These are phyloP conservation scores for Microcebus ravelobensis DNA, from an alignment of 2,113 vertebrate species.

Conservation along the genomic window DNA sequence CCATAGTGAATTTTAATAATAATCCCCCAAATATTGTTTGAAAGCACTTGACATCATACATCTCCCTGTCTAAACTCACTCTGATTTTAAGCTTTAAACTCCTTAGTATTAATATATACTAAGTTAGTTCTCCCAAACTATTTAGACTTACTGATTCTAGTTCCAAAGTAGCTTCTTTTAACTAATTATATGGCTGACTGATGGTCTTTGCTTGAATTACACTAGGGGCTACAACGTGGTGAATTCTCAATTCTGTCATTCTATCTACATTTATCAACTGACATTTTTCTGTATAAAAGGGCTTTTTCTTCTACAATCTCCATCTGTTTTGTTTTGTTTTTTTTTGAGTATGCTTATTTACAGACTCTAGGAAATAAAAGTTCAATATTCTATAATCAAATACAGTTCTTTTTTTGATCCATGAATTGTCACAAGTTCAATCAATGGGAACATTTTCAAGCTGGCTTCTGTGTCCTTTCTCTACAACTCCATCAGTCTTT, in stretches of 20 bases:
- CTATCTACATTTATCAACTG: neutral
- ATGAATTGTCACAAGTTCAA: neutral
- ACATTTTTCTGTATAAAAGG: neutral
- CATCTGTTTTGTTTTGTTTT: neutral
- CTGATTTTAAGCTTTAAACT: conserved; percentile 50
- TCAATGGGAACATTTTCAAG: neutral
- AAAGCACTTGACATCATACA: conserved; percentile 27
- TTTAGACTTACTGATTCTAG: neutral
- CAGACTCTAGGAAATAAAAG: neutral
- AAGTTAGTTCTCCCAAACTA: conserved; percentile 40
- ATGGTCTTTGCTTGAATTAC: neutral
- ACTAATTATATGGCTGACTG: neutral
- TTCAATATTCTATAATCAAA: conserved; percentile 15
- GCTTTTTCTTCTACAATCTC: neutral
- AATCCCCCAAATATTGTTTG: conserved; percentile 47
- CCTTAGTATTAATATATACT: neutral
- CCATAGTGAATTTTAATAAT: conserved; percentile 54
- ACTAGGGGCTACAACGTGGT: neutral
- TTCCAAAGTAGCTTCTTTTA: conserved; percentile 13
- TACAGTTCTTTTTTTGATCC: neutral
- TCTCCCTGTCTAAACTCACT: neutral
- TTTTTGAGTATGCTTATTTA: neutral
- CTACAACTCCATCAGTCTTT: neutral
- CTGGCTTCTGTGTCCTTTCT: neutral
- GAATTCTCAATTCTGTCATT: neutral